phyloP scores from a whole-genome alignment of 2,797 vertebrate genomes.

The Pygocentrus nattereri region DNA sequence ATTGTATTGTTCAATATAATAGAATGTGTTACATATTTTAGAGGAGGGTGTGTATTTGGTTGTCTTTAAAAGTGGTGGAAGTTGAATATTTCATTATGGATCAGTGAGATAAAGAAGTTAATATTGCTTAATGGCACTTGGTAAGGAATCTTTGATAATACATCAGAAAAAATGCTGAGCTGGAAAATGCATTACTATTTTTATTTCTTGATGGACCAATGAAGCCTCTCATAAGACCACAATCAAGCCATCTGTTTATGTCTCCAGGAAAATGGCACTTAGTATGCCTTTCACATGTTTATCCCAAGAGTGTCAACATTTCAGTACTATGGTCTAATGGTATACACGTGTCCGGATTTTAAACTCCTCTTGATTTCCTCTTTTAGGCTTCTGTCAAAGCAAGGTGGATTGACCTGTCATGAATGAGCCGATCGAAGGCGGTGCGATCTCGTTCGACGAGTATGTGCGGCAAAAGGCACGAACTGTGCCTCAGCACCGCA shows the following conservation, averaged over 20 bases:
- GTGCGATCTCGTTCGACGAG: slow-evolving; percentile 98
- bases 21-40: no score
- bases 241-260: no score
- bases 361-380: not conserved
- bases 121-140: no score
- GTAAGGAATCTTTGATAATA: no score
- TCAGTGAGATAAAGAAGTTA: no score
- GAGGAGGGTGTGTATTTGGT: not conserved
- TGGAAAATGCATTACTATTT: no score
- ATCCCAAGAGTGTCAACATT: not conserved
- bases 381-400: slow-evolving; percentile 52
- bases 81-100: not conserved
- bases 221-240: no score
- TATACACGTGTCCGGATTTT: not conserved
- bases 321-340: not conserved
- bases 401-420: slow-evolving; percentile 79
- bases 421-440: slow-evolving; percentile 97
- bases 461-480: slow-evolving; percentile 98
- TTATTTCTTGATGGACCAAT: no score
- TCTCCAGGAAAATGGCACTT: no score
- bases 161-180: no score
- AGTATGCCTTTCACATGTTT: no score
- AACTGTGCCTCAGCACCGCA: slow-evolving; percentile 96
- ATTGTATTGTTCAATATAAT: not conserved
- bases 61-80: not conserved